These are phyloP conservation scores for Dione vanillae DNA, from an alignment of 2,888 invertebrate genomes.

Conservation along the genomic window DNA sequence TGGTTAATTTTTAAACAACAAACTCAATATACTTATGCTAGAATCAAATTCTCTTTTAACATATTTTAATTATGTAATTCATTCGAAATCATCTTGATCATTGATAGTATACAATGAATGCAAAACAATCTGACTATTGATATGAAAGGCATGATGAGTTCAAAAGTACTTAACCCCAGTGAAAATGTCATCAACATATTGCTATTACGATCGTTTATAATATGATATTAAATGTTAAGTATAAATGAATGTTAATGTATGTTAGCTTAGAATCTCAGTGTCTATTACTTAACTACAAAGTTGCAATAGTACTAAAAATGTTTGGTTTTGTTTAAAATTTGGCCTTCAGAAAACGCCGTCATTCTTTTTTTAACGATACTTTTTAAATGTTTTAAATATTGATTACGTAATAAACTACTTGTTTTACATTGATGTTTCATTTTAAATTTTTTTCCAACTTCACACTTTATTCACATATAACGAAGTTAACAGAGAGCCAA, in stretches of 20 bases:
- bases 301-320: not conserved
- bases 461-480: too few species aligned
- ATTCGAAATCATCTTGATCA: not conserved
- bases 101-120: not conserved
- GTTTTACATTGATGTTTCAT: not conserved
- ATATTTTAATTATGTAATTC: not conserved
- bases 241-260: not conserved
- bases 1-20: not conserved
- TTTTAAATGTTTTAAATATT: too few species aligned
- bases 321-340: not conserved
- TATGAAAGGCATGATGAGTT: not conserved
- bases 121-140: not conserved
- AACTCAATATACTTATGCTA: not conserved
- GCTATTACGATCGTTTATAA: not conserved
- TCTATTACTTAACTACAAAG: not conserved
- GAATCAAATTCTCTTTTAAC: not conserved
- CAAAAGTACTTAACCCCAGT: not conserved
- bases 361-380: too few species aligned
- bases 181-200: not conserved
- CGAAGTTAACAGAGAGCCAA: too few species aligned
- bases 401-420: conserved; percentile 4
- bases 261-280: not conserved
- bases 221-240: conserved; percentile 3
- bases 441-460: not conserved
- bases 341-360: too few species aligned